Base-by-base conservation (phyloP, 2,888 invertebrate species). In the Didymodactylos carnosus region DNA sequence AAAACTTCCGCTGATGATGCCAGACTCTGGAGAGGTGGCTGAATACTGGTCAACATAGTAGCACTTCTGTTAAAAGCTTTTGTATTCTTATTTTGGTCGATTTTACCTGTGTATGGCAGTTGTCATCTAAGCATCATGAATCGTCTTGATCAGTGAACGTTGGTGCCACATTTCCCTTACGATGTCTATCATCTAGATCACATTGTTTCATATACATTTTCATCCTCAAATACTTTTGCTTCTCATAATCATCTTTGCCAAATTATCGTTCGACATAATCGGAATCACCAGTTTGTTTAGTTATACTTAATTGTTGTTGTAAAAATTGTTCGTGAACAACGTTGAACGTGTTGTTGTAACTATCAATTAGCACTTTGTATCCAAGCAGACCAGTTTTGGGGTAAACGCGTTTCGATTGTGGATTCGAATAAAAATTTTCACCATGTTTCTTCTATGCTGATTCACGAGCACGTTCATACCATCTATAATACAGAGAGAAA, bases 321-420 rank as follows among this genome's bases (percentile, higher is more conserved):
- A 16, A n/a, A 62, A 62, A 35, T 35, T 62, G 62, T 35, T 62
- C 62, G 2, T 4, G 4, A 8, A 53, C 46, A 71, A 71, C 62
- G 41, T 71, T 62, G 8, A 74, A 71, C 27, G 53, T 69, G n/a
- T 74, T 74, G 41, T 74, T 74, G n/a, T 69, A 74, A 7, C 74
- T 71, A 72, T 74, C 74, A 27, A 74, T 62, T 62, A 74, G 27
- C 25, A 70, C 49, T 69, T 74, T 74, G 46, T 74, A 69, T 8
- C 74, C 74, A 16, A 74, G 14, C 13, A 74, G 35, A 46, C 71
- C 71, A 16, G 10, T 29, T 69, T 71, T 53, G 2, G 70, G 70
- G 40, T 41, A 41, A 25, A 29, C 8, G 23, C 70, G 53, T 25
- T 71, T 71, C 27, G 40, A 39, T 39, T 53, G 43, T 11, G 69